A percentile compares a stretch with the other conserved stretches of the same genome.
Conservation (phyloP, 2,113 vertebrate species). For the Passer montanus region DNA sequence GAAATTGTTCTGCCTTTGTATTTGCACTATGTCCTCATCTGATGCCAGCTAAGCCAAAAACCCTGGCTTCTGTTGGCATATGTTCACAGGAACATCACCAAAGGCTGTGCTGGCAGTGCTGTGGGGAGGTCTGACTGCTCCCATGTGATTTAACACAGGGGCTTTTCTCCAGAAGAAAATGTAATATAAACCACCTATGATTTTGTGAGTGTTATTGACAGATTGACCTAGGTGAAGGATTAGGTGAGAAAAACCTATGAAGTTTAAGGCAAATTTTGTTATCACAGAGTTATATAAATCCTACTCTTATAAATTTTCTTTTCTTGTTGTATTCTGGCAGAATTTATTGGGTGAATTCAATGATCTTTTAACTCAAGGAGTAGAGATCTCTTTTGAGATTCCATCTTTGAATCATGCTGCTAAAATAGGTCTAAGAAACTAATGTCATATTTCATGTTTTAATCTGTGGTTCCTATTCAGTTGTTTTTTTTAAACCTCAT, state of each 20-base stretch:
- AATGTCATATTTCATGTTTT: background rate
- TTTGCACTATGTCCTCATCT: background rate
- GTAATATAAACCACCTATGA: background rate
- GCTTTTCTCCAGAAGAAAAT: background rate
- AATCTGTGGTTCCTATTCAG: background rate
- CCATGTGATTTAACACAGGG: background rate
- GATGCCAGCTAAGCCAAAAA: background rate
- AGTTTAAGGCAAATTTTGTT: background rate
- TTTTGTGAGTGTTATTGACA: background rate
- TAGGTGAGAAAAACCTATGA: background rate
- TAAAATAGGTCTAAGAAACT: background rate
- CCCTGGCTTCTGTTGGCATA: background rate
- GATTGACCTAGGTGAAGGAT: background rate
- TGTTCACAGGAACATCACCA: background rate
- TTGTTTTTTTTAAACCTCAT: background rate
- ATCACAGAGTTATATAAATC: background rate
- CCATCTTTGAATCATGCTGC: background rate
- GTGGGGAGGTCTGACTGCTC: background rate
- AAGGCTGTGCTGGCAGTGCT: background rate
- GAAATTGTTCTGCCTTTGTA: background rate
- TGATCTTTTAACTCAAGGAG: background rate
- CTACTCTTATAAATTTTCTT: background rate
- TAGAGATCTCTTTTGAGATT: background rate
- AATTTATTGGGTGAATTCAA: background rate
- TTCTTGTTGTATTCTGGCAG: background rate